Percentiles rank a stretch among this genome's conserved stretches.
These are phyloP conservation scores for Bos taurus DNA, from an alignment of 2,113 vertebrate genomes.

Conservation along the genomic window ARS-UCD2.0 NC_037331.1:20646501-20647000, in stretches of 20 bases:
- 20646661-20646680: background rate
- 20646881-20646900: background rate
- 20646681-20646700: background rate
- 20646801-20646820: background rate
- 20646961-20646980: background rate
- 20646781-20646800: background rate
- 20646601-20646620: background rate
- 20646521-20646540: background rate
- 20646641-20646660: background rate
- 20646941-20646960: background rate
- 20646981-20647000: background rate
- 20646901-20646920: background rate
- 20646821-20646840: background rate
- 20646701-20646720: background rate
- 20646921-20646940: background rate
- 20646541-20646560: background rate
- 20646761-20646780: background rate
- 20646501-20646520: background rate
- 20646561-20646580: background rate
- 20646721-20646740: background rate
- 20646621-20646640: background rate
- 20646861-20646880: background rate
- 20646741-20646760: background rate
- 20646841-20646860: background rate
- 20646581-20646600: background rate